Conservation (phyloP, 2,888 invertebrate species). For the Ctena decussata region DNA sequence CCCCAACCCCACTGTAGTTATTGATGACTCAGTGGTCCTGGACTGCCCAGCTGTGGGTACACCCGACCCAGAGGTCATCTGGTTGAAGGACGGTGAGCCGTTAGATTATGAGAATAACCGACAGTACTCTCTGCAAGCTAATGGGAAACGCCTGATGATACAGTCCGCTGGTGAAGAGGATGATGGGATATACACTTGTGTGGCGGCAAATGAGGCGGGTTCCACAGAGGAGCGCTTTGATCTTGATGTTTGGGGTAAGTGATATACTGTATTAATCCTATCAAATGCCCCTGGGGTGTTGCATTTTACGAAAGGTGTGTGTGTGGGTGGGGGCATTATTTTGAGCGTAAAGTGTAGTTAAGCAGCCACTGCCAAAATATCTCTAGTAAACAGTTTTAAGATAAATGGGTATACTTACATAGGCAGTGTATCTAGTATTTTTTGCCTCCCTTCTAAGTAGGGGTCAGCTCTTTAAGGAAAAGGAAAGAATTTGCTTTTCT, state of each 20-base stretch:
- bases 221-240: constrained; percentile 81
- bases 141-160: constrained; percentile 81
- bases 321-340: no score
- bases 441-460: no score
- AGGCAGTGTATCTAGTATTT: no score
- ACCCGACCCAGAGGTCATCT: constrained; percentile 81
- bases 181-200: constrained; percentile 86
- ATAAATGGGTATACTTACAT: no score
- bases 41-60: constrained; percentile 82
- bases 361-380: no score
- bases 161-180: constrained; percentile 73
- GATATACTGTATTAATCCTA: neutral
- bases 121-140: constrained; percentile 58
- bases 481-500: no score
- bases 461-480: no score
- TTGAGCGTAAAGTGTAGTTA: no score
- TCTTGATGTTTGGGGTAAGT: constrained; percentile 84
- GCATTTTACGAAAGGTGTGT: no score
- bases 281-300: no score
- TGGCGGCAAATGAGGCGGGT: constrained; percentile 88
- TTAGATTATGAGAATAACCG: constrained; percentile 62
- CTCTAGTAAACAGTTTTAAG: no score
- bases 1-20: constrained; percentile 82
- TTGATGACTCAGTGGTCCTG: constrained; percentile 82
- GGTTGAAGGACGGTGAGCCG: constrained; percentile 80